A percentile compares a stretch with the other conserved stretches of the same genome.
These are phyloP conservation scores for Pseudonaja textilis DNA, from an alignment of 2,113 vertebrate species.

Conservation along the genomic window DNA sequence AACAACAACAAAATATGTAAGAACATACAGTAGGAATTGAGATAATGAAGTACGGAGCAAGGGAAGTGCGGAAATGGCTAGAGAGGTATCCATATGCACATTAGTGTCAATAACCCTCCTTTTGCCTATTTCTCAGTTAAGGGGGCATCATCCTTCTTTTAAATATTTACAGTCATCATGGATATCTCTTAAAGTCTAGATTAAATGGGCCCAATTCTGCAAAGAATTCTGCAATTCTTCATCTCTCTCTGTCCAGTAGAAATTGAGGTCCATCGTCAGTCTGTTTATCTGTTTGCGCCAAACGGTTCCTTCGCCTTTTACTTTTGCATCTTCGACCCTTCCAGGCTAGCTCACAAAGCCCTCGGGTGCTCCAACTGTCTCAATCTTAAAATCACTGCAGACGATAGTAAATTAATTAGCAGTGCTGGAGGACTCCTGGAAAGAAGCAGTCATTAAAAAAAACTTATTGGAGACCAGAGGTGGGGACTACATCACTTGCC, in stretches of 20 bases:
- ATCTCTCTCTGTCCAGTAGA: not conserved
- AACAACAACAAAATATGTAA: not conserved
- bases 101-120: not conserved
- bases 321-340: not conserved
- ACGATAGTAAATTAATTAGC: not conserved
- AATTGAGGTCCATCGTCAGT: not conserved
- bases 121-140: not conserved
- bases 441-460: slow-evolving; percentile 11
- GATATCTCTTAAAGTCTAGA: not conserved
- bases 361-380: slow-evolving; percentile 2
- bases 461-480: not conserved
- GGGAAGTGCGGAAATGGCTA: not conserved
- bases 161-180: not conserved
- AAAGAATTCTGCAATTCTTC: not conserved
- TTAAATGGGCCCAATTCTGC: not conserved
- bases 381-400: not conserved
- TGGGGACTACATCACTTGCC: not conserved
- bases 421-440: not conserved
- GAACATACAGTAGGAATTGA: not conserved
- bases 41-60: not conserved
- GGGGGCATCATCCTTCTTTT: not conserved
- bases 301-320: not conserved
- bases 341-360: not conserved
- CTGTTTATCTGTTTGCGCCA: not conserved
- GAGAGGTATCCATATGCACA: not conserved